Evolutionary conservation across 2,888 invertebrate species (phyloP).

Genomic region (Rhagophthalmus giganteus): DNA sequence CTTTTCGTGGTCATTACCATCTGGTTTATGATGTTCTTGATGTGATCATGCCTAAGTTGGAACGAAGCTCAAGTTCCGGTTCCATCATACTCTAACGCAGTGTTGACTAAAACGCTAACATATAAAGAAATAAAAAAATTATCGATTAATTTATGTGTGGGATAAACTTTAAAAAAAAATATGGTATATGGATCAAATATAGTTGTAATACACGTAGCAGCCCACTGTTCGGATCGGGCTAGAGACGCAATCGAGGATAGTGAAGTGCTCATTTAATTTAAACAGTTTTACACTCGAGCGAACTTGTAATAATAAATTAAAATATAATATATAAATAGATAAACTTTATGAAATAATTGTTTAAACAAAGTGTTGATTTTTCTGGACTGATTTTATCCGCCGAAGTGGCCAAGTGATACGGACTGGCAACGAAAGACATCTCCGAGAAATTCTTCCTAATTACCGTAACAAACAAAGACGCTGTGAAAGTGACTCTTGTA

Average conservation of each 20-base stretch:
- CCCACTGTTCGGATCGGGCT: slow-evolving; percentile 55
- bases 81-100: slow-evolving; percentile 27
- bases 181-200: slow-evolving; percentile 53
- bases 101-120: slow-evolving; percentile 31
- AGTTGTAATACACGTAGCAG: slow-evolving; percentile 49
- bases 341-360: slow-evolving; percentile 44
- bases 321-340: slow-evolving; percentile 44
- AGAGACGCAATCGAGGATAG: slow-evolving; percentile 45
- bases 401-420: slow-evolving; percentile 39
- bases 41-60: slow-evolving; percentile 36
- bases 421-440: slow-evolving; percentile 41
- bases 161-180: slow-evolving; percentile 40
- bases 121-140: slow-evolving; percentile 29
- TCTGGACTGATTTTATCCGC: slow-evolving; percentile 43
- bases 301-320: slow-evolving; percentile 50
- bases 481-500: slow-evolving; percentile 39
- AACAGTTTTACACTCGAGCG: slow-evolving; percentile 43
- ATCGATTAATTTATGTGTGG: slow-evolving; percentile 49
- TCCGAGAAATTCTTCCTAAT: slow-evolving; percentile 34
- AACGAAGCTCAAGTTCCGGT: slow-evolving; percentile 26
- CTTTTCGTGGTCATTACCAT: slow-evolving; percentile 29
- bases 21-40: slow-evolving; percentile 30
- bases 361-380: slow-evolving; percentile 48
- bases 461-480: slow-evolving; percentile 31
- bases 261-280: slow-evolving; percentile 52